Percentiles rank a stretch among this genome's conserved stretches.
Conservation (phyloP, 2,113 vertebrate species). For the Gobius niger region DNA sequence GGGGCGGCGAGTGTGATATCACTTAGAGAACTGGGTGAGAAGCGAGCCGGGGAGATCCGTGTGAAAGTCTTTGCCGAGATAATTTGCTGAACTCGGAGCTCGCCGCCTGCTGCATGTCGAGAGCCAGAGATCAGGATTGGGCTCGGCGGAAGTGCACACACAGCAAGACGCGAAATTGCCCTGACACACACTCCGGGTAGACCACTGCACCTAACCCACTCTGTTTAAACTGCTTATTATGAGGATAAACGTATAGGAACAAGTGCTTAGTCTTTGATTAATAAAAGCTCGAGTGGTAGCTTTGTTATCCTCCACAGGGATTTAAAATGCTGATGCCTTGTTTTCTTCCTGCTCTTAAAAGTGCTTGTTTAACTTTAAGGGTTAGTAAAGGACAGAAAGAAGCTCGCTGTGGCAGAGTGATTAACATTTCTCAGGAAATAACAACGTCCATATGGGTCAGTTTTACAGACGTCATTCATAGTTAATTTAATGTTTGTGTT, state of each 20-base stretch:
- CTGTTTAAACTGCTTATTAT: constrained; percentile 13
- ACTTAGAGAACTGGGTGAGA: constrained; percentile 31
- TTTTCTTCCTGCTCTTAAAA: constrained; percentile 4
- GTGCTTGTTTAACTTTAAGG: neutral
- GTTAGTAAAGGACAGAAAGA: neutral
- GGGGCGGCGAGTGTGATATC: constrained; percentile 23
- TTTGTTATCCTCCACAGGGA: neutral
- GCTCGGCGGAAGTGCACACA: constrained; percentile 35
- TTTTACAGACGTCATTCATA: too few relatives aligned
- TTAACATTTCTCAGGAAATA: too few relatives aligned
- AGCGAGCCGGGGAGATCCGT: constrained; percentile 16
- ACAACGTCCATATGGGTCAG: too few relatives aligned
- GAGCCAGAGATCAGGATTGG: constrained; percentile 31
- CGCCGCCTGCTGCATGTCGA: constrained; percentile 15
- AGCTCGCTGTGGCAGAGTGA: too few relatives aligned
- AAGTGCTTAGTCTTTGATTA: constrained; percentile 25
- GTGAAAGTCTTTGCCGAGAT: constrained; percentile 46
- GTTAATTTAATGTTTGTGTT: constrained; percentile 44
- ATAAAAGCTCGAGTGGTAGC: constrained; percentile 14
- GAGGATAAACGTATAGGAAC: neutral
- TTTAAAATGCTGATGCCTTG: neutral
- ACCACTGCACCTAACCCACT: neutral
- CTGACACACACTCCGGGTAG: neutral
- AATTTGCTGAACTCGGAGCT: constrained; percentile 36
- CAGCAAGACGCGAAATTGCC: constrained; percentile 26